phyloP scores from a whole-genome alignment of 35 echinoderm and acorn worm species.

The Anneissia japonica region DNA sequence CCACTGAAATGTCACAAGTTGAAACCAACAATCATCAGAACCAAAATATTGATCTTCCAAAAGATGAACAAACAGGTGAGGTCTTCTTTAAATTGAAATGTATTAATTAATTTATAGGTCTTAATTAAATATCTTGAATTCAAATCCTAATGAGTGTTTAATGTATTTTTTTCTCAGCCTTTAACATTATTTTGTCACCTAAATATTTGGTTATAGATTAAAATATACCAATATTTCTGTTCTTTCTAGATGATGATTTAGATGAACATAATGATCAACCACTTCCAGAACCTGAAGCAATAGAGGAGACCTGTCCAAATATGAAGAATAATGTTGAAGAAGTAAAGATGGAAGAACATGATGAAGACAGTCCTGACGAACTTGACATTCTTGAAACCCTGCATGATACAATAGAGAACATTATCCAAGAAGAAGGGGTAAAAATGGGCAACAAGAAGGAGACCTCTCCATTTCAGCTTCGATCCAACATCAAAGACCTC shows the following conservation, averaged over 20 bases:
- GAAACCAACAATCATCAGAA: neutral
- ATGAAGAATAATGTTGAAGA: neutral
- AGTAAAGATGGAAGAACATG: neutral
- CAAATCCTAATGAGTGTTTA: no score
- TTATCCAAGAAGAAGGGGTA: neutral
- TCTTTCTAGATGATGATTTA: neutral
- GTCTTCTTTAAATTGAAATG: no score
- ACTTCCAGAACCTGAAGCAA: neutral
- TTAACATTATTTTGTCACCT: no score
- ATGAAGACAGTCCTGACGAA: neutral
- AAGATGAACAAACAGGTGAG: neutral
- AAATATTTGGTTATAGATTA: no score
- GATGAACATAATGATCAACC: neutral
- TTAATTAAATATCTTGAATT: no score
- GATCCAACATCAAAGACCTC: neutral
- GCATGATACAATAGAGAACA: neutral
- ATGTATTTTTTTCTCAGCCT: no score
- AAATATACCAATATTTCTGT: no score
- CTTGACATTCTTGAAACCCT: neutral
- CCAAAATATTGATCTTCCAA: no score
- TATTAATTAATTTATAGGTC: no score
- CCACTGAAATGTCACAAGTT: neutral
- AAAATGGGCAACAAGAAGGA: neutral
- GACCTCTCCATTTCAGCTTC: neutral
- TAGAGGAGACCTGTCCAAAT: neutral